phyloP scores from a whole-genome alignment of 2,888 invertebrate genomes.

The Tanypteryx hageni region DNA sequence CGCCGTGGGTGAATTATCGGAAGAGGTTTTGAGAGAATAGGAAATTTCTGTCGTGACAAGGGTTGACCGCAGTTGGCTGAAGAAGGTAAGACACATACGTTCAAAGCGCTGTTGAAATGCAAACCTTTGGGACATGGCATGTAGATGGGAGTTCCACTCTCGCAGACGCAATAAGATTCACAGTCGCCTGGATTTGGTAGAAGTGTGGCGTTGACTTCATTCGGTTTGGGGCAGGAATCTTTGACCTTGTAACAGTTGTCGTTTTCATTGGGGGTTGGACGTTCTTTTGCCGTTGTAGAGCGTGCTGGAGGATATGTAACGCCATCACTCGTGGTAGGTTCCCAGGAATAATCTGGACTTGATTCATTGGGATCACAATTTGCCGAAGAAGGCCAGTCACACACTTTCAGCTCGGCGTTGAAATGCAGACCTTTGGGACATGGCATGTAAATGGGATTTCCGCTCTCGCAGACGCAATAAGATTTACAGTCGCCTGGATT shows the following conservation, averaged over 20 bases:
- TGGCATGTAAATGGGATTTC: neutral
- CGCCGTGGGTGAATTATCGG: too few relatives aligned
- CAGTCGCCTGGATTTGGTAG: neutral
- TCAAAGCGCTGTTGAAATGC: neutral
- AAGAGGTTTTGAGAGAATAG: too few relatives aligned
- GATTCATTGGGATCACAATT: neutral
- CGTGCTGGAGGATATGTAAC: too few relatives aligned
- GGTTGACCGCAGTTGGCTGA: neutral
- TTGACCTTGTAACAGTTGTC: neutral
- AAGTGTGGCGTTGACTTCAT: neutral
- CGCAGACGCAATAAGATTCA: constrained; percentile 34
- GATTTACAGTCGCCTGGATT: constrained; percentile 18
- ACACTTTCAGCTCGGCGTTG: constrained; percentile 57
- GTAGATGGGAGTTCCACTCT: neutral
- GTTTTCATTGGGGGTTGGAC: neutral
- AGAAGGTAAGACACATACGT: constrained; percentile 21
- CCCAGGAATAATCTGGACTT: neutral
- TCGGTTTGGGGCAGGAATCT: neutral
- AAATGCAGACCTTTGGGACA: constrained; percentile 65
- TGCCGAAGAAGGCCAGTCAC: constrained; percentile 13
- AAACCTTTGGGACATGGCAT: constrained; percentile 31
- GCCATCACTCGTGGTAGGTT: neutral
- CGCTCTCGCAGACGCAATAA: constrained; percentile 51
- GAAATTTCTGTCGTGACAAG: too few relatives aligned
- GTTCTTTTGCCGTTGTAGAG: too few relatives aligned